Conservation (phyloP, 2,797 vertebrate species). For the Myotis planiceps region DNA sequence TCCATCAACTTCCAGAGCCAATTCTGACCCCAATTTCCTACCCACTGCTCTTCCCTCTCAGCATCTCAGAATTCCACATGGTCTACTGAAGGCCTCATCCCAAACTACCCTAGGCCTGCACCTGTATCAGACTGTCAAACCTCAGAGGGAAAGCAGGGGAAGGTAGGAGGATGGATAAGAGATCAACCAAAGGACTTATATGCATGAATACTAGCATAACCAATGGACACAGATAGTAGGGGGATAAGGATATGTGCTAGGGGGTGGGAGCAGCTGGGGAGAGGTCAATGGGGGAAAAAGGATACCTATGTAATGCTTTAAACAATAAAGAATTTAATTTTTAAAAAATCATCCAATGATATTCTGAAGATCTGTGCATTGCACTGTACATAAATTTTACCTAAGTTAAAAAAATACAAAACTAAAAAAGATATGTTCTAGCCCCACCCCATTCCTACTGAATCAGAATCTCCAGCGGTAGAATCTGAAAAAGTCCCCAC, state of each 20-base stretch:
- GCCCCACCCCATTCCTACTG: background rate
- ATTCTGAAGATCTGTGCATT: background rate
- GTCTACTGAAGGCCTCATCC: background rate
- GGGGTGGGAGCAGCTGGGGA: too few species aligned
- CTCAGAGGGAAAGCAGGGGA: too few species aligned
- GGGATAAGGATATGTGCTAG: too few species aligned
- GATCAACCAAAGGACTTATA: too few species aligned
- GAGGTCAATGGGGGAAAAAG: too few species aligned
- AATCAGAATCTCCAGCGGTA: conserved; percentile 17
- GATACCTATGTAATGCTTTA: too few species aligned
- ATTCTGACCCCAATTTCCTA: background rate
- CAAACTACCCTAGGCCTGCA: background rate
- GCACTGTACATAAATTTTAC: background rate
- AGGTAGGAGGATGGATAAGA: too few species aligned
- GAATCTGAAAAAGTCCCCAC: background rate
- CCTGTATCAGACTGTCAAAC: background rate
- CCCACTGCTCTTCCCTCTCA: background rate
- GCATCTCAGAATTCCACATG: background rate
- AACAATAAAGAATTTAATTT: too few species aligned
- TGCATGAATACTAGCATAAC: too few species aligned
- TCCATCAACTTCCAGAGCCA: background rate
- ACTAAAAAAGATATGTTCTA: background rate
- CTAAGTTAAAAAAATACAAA: background rate
- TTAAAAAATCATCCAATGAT: background rate
- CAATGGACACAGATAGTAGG: too few species aligned